phyloP scores from a whole-genome alignment of 1,140 invertebrate species.

The Conus ventricosus region DNA sequence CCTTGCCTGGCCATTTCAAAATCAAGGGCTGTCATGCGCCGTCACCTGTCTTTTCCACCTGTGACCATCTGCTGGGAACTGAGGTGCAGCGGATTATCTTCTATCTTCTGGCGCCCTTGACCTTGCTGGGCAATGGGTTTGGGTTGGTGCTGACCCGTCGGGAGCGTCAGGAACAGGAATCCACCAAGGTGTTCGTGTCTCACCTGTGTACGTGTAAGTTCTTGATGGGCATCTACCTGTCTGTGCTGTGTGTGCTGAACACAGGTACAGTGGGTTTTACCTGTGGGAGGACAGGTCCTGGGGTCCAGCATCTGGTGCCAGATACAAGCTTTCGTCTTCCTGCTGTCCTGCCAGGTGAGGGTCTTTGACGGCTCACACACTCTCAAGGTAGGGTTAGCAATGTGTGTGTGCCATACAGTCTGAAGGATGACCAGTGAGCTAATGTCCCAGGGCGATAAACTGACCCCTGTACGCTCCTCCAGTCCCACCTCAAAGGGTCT shows the following conservation, averaged over 20 bases:
- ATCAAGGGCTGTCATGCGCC: constrained; percentile 43
- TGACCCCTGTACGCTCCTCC: too few relatives aligned
- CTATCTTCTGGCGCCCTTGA: constrained; percentile 39
- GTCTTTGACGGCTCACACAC: background rate
- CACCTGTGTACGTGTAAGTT: constrained; percentile 58
- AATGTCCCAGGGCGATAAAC: too few relatives aligned
- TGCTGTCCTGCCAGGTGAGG: constrained; percentile 32
- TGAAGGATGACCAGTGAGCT: too few relatives aligned
- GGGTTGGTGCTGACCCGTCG: constrained; percentile 18
- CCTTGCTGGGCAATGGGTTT: constrained; percentile 45
- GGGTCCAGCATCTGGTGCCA: constrained; percentile 16
- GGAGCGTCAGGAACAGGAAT: constrained; percentile 3
- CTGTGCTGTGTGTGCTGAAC: constrained; percentile 62
- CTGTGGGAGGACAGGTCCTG: constrained; percentile 36
- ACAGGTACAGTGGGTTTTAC: constrained; percentile 55
- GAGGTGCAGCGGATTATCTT: constrained; percentile 37
- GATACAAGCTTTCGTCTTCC: constrained; percentile 24
- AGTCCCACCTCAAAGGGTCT: too few relatives aligned
- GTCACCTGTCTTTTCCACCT: constrained; percentile 50
- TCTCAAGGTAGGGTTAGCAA: too few relatives aligned
- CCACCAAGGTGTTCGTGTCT: constrained; percentile 47
- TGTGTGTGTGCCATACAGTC: too few relatives aligned
- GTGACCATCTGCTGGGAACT: constrained; percentile 45
- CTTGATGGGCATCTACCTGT: constrained; percentile 65
- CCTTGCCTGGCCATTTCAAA: background rate